These are phyloP conservation scores for Seira sanloemensis DNA, from an alignment of 2,888 invertebrate species.

Conservation along the genomic window DNA sequence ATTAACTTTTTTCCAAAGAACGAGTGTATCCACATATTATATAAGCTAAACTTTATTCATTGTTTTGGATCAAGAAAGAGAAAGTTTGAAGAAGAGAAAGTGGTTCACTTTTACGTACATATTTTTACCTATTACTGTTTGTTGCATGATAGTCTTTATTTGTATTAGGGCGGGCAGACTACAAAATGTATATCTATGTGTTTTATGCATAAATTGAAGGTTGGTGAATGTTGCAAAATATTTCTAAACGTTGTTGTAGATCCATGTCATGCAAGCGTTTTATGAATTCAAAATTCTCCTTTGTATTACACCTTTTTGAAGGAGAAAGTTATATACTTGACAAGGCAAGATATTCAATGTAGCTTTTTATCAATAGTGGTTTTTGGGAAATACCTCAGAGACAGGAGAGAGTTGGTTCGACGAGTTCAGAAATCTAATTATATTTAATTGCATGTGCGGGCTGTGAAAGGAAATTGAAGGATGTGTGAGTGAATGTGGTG, in stretches of 20 bases:
- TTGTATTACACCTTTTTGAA: no score
- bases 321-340: background rate
- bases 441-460: background rate
- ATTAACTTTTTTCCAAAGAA: background rate
- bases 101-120: background rate
- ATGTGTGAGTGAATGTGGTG: background rate
- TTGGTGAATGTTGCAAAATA: slow-evolving; percentile 7
- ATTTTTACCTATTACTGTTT: background rate
- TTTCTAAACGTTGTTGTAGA: background rate
- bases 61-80: background rate
- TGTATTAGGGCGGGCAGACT: background rate
- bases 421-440: background rate
- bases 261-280: background rate
- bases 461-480: background rate
- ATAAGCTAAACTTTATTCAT: background rate
- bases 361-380: slow-evolving; percentile 17
- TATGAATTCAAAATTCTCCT: no score
- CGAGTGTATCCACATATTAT: no score
- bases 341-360: slow-evolving; percentile 45
- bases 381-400: background rate
- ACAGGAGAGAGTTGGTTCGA: background rate
- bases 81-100: background rate
- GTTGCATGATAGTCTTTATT: background rate
- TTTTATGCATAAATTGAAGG: background rate
- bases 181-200: background rate